Evolutionary conservation across 2,113 vertebrate species (phyloP).

Genomic region (Sarotherodon lohbergeri): DNA sequence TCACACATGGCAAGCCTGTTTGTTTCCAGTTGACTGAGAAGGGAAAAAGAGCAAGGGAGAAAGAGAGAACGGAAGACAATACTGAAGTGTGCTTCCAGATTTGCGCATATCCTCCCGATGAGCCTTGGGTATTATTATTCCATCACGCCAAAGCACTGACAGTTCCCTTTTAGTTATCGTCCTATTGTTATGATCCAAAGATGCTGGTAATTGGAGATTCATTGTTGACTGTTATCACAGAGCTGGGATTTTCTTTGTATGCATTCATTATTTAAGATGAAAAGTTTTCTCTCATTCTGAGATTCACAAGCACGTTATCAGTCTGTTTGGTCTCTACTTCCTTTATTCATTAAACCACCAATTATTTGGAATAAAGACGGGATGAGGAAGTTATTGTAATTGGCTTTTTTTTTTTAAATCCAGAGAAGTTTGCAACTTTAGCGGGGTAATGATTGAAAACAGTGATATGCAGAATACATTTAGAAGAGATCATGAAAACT

Average conservation of each 20-base stretch:
- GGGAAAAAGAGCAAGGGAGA: not conserved
- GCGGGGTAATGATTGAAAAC: not conserved
- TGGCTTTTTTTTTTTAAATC: not conserved
- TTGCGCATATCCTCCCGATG: slow-evolving; percentile 15
- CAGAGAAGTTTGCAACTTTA: not conserved
- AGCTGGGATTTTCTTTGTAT: slow-evolving; percentile 19
- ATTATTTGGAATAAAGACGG: not conserved
- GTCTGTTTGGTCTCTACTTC: not conserved
- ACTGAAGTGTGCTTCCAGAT: not conserved
- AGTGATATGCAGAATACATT: not conserved
- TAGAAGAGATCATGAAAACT: not conserved
- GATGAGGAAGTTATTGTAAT: not conserved
- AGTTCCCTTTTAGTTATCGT: slow-evolving; percentile 45
- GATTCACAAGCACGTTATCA: slow-evolving; percentile 1
- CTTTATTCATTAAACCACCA: slow-evolving; percentile 12
- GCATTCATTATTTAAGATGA: slow-evolving; percentile 39
- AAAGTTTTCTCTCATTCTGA: slow-evolving; percentile 11
- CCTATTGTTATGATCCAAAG: slow-evolving; percentile 37
- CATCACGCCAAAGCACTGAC: slow-evolving; percentile 36
- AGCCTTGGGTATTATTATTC: slow-evolving; percentile 34
- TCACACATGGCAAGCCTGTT: not conserved
- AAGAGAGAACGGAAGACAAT: not conserved
- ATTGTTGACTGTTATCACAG: slow-evolving; percentile 43
- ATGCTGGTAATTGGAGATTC: slow-evolving; percentile 59
- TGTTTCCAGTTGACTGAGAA: not conserved